phyloP scores from a whole-genome alignment of 2,888 invertebrate genomes.

The Catocala nupta region DNA sequence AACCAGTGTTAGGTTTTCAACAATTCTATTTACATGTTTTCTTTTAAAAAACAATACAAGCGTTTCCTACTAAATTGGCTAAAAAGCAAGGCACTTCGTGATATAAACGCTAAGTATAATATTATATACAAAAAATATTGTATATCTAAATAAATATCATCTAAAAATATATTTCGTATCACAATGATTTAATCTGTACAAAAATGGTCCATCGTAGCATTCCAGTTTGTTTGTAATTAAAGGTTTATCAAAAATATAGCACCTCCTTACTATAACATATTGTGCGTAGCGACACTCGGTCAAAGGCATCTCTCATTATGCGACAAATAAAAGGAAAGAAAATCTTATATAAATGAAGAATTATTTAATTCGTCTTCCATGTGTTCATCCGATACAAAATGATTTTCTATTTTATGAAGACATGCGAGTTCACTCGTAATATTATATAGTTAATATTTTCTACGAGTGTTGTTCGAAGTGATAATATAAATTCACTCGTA shows the following conservation, averaged over 20 bases:
- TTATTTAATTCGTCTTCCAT: too few relatives aligned
- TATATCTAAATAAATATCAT: constrained; percentile 70
- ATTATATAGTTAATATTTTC: too few relatives aligned
- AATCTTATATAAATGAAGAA: too few relatives aligned
- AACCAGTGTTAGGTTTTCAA: constrained; percentile 74
- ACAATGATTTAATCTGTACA: constrained; percentile 68
- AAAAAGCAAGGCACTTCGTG: constrained; percentile 71
- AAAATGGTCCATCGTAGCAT: constrained; percentile 71
- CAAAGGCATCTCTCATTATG: too few relatives aligned
- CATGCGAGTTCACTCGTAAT: too few relatives aligned
- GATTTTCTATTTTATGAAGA: too few relatives aligned
- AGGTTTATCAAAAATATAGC: constrained; percentile 58
- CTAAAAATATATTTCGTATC: constrained; percentile 82
- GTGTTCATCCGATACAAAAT: too few relatives aligned
- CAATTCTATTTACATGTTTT: constrained; percentile 54
- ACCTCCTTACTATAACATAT: constrained; percentile 54
- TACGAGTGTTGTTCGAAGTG: too few relatives aligned
- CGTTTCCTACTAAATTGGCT: constrained; percentile 55
- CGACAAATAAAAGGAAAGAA: too few relatives aligned
- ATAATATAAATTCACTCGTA: too few relatives aligned
- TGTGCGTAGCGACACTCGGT: constrained; percentile 13
- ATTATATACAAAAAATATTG: constrained; percentile 64
- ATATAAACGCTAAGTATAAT: constrained; percentile 47
- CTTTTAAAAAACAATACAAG: constrained; percentile 49
- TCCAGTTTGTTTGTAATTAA: constrained; percentile 51